Percentiles rank a stretch among this genome's conserved stretches.
phyloP scores from a whole-genome alignment of 2,888 invertebrate species.

The Eugnorisma glareosa region DNA sequence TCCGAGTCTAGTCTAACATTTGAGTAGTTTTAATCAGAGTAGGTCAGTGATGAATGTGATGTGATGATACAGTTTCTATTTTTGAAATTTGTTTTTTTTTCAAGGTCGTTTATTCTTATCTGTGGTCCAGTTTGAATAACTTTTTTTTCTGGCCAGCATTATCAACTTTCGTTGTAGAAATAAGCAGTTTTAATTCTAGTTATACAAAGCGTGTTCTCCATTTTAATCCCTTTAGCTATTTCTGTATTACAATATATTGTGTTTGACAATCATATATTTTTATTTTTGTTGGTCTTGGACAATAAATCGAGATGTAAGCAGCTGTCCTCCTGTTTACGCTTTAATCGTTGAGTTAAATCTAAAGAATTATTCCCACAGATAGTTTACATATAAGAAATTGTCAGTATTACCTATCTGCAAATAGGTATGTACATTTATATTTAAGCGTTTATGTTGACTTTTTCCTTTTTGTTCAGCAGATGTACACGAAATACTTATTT shows the following conservation, averaged over 20 bases:
- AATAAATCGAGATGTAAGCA: conserved; percentile 57
- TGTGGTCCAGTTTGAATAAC: neutral
- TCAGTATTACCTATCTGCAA: conserved; percentile 32
- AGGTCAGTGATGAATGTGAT: conserved; percentile 50
- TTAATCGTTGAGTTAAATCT: conserved; percentile 37
- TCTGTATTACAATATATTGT: conserved; percentile 41
- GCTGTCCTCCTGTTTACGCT: conserved; percentile 50
- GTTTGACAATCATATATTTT: conserved; percentile 40
- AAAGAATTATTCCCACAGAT: conserved; percentile 39
- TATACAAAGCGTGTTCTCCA: conserved; percentile 17
- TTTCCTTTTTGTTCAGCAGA: conserved; percentile 37
- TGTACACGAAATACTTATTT: conserved; percentile 43
- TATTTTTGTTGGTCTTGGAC: conserved; percentile 40
- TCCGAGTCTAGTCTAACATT: conserved; percentile 16
- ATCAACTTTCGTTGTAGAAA: neutral
- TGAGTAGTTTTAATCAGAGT: conserved; percentile 30
- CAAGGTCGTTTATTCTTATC: conserved; percentile 39
- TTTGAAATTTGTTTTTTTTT: conserved; percentile 19
- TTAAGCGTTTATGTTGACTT: conserved; percentile 27
- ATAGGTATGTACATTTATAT: conserved; percentile 12
- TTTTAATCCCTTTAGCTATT: conserved; percentile 50
- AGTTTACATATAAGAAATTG: conserved; percentile 43
- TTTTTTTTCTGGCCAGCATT: conserved; percentile 11
- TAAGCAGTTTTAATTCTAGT: conserved; percentile 31
- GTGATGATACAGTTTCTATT: conserved; percentile 28